phyloP scores from a whole-genome alignment of 1,140 invertebrate species.

The Drosophila virilis region DNA sequence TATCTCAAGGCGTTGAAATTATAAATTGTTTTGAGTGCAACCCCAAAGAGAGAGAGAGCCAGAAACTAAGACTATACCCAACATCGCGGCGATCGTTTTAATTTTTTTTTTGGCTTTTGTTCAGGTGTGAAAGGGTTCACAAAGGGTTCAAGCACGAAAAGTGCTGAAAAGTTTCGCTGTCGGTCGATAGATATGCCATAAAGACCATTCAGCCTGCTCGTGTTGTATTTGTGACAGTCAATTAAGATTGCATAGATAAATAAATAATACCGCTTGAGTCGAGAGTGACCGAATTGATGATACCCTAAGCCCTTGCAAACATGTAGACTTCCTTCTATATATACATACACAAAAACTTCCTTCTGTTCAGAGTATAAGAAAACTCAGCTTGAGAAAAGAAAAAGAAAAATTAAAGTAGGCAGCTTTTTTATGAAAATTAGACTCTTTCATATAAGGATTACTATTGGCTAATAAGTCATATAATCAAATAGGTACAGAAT shows the following conservation, averaged over 20 bases:
- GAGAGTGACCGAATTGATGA: too few relatives aligned
- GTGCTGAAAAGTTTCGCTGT: constrained; percentile 21
- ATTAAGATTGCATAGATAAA: constrained; percentile 44
- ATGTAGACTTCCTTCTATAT: too few relatives aligned
- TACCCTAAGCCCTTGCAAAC: too few relatives aligned
- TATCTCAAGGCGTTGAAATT: constrained; percentile 83
- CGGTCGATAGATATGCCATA: constrained; percentile 21
- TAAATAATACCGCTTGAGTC: background rate
- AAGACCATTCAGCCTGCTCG: constrained; percentile 20
- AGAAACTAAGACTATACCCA: constrained; percentile 36
- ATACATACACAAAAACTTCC: too few relatives aligned
- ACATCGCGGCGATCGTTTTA: constrained; percentile 19
- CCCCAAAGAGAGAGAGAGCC: constrained; percentile 30
- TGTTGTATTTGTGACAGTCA: constrained; percentile 44
- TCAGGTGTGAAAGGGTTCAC: constrained; percentile 78
- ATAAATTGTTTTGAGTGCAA: constrained; percentile 80
- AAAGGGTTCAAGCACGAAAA: constrained; percentile 72
- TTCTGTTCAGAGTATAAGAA: too few relatives aligned
- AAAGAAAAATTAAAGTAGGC: too few relatives aligned
- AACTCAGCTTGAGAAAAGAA: too few relatives aligned
- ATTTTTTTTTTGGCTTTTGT: constrained; percentile 15
- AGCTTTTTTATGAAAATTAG: too few relatives aligned
- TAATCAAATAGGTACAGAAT: too few relatives aligned
- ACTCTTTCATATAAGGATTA: too few relatives aligned
- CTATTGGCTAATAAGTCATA: too few relatives aligned